Percentiles rank a stretch among this genome's conserved stretches.
These are phyloP conservation scores for Pherbina coryleti DNA, from an alignment of 2,888 invertebrate genomes.

Conservation along the genomic window DNA sequence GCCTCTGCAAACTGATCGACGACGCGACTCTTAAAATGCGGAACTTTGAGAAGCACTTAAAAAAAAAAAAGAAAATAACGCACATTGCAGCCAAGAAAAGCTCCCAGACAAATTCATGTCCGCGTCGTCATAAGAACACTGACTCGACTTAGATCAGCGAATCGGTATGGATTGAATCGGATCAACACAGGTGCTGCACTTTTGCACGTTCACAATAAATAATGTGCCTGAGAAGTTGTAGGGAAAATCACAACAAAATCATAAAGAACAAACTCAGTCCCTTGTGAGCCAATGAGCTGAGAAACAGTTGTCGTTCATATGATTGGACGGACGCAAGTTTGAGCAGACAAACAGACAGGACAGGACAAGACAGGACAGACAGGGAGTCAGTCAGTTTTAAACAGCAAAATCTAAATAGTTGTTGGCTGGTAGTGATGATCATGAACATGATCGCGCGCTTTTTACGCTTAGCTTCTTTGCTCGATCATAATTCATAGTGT, in stretches of 20 bases:
- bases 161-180: not conserved
- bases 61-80: not conserved
- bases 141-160: slow-evolving; percentile 12
- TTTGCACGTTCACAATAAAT: slow-evolving; percentile 24
- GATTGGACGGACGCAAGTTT: not conserved
- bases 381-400: not conserved
- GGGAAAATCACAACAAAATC: not conserved
- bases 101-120: slow-evolving; percentile 28
- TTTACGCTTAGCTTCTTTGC: slow-evolving; percentile 3
- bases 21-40: not conserved
- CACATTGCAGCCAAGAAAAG: not conserved
- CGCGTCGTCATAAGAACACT: slow-evolving; percentile 29
- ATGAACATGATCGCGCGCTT: not conserved
- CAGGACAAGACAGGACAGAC: not conserved
- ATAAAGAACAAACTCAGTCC: not conserved
- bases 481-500: slow-evolving; percentile 14
- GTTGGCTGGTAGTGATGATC: not conserved
- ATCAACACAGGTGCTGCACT: slow-evolving; percentile 27
- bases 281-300: not conserved
- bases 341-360: not conserved
- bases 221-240: not conserved
- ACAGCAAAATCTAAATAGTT: not conserved
- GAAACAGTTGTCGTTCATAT: not conserved
- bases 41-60: not conserved
- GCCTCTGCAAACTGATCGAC: slow-evolving; percentile 1